These are phyloP conservation scores for Artemia sinica DNA, from an alignment of 2,888 invertebrate genomes.

Conservation along the genomic window DNA sequence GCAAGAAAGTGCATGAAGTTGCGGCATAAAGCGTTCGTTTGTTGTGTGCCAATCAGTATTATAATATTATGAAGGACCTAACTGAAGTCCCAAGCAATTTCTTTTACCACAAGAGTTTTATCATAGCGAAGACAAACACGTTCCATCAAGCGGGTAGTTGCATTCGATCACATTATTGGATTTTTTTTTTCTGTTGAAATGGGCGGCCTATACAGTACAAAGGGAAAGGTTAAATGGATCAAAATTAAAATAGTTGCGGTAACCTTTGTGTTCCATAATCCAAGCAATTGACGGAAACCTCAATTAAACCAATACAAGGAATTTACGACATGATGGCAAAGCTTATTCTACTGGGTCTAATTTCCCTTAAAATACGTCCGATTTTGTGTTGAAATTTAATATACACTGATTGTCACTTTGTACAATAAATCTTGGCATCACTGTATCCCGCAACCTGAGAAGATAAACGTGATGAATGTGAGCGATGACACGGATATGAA, in stretches of 20 bases:
- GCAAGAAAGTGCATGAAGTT: no score
- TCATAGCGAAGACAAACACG: no score
- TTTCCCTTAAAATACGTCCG: background rate
- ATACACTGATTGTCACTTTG: background rate
- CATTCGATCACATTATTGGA: no score
- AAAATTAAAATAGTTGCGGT: background rate
- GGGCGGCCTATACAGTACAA: constrained; percentile 1
- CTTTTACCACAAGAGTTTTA: no score
- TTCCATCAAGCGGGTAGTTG: no score
- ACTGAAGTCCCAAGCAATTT: no score
- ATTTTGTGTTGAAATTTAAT: constrained; percentile 2
- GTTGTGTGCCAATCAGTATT: no score
- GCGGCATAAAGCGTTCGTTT: no score
- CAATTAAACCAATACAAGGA: constrained; percentile 2
- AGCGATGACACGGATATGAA: no score
- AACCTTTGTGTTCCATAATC: constrained; percentile 3
- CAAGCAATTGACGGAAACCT: background rate
- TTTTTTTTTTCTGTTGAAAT: background rate
- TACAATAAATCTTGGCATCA: background rate
- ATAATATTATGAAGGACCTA: no score
- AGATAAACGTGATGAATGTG: no score
- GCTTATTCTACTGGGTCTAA: background rate
- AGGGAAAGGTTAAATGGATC: constrained; percentile 12
- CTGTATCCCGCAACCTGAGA: no score
- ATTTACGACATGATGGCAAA: background rate